Evolutionary conservation across 2,113 vertebrate genomes (phyloP), one percentile per base, ranked within the genome.

Genomic region (Strigops habroptila): DNA sequence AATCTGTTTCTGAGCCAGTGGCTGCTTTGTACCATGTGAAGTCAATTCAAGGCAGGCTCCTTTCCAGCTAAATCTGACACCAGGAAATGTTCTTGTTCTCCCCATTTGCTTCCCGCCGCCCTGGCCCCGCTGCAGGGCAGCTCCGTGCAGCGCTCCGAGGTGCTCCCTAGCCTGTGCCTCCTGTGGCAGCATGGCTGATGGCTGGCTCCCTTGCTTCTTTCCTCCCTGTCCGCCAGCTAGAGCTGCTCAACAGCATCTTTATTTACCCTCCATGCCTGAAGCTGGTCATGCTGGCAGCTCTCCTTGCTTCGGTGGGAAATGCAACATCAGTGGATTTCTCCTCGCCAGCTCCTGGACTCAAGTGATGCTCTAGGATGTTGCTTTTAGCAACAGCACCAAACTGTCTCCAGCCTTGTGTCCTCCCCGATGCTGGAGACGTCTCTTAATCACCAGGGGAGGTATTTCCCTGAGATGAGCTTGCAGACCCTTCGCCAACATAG

Each of bases 31-130:
- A 76, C 94, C 96, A 96, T 91, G 91, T 96, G 96, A 97, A 95
- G 95, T 92, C 95, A 97, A 91, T 97, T 96, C 93, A 87, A 96
- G 51, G 59, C 85, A 88, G 93, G 97, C 96, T 96, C 71, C 88
- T 93, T 96, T 97, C 97, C 97, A 98, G 87, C 80, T 93, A 90
- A 96, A 95, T 90, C 84, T 82, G 96, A 96, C 97, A 97, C 89
- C 92, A 95, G 96, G 96, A 97, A 97, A 96, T 92, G 88, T 97
- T 95, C 93, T 57, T 95, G 96, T 97, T 97, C 93, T 86, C 81
- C 88, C 73, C 23, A 0, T 90, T 74, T 71, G 27, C 68, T 94
- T 84, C 85, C 89, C 52, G 49, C 88, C 18, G 5, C 82, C 90
- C 76, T 86, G 75, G 93, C 82, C 59, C 55, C 3, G 15, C 82